phyloP scores from a whole-genome alignment of 2,888 invertebrate genomes.

The Eupithecia vulgata region DNA sequence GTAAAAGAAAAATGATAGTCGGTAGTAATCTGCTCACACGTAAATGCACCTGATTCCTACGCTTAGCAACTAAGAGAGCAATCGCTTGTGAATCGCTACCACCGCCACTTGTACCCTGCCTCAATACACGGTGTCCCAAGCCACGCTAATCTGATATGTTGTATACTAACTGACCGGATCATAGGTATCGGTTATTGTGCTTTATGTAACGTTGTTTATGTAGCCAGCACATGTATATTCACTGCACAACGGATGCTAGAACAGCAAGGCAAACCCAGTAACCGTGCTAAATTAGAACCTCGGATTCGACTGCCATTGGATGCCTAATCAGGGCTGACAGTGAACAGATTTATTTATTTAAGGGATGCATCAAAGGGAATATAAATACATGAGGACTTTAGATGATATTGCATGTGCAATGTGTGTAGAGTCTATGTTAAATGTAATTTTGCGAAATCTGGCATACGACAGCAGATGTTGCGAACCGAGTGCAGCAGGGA shows the following conservation, averaged over 20 bases:
- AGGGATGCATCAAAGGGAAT: neutral
- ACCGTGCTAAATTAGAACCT: conserved; percentile 8
- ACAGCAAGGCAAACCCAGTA: conserved; percentile 20
- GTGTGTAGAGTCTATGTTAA: conserved; percentile 24
- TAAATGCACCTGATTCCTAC: conserved; percentile 31
- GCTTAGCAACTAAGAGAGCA: conserved; percentile 48
- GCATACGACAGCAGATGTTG: neutral
- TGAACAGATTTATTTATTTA: neutral
- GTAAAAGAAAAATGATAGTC: conserved; percentile 3
- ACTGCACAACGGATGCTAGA: conserved; percentile 11
- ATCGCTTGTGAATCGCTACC: conserved; percentile 51
- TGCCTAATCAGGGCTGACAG: conserved; percentile 12
- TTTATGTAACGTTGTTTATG: conserved; percentile 38
- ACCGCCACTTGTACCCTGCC: conserved; percentile 39
- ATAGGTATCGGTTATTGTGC: conserved; percentile 31
- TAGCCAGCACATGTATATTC: conserved; percentile 27
- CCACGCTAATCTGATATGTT: conserved; percentile 28
- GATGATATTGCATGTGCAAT: conserved; percentile 24
- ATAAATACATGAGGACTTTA: neutral
- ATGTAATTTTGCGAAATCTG: neutral
- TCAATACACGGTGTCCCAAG: conserved; percentile 27
- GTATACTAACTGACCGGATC: conserved; percentile 32
- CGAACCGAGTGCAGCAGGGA: neutral
- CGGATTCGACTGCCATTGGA: neutral
- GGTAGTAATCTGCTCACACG: conserved; percentile 12